Base-by-base conservation (phyloP, 2,797 vertebrate species). In the Sphenopsis melanotis region DNA sequence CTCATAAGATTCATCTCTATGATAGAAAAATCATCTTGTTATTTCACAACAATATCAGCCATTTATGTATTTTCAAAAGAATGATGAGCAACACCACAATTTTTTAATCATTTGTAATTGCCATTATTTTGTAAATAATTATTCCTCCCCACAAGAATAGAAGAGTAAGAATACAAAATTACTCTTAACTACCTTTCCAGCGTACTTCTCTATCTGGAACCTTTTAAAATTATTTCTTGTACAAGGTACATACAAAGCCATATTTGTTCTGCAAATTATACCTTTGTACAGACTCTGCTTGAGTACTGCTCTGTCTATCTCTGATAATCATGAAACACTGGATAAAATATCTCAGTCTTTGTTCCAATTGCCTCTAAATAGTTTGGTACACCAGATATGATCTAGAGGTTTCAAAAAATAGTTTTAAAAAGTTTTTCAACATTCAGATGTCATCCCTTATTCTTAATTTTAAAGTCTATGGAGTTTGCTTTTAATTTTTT, bases 331-430 rank as follows among this genome's bases (percentile, higher is more conserved):
- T 46, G 53, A 95, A 49, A 2, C 6, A 52, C 16, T 47, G 17
- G 18, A 55, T 69, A 66, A 37, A 87, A 91, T 34, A 37, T 18
- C 78, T 92, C 84, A 80, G 7, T 75, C 30, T 44, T 78, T 87
- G 26, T 70, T 59, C 66, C 57, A 74, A 41, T 79, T 97, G 34
- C 24, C 36, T 95, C 75, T 92, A 86, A 95, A 85, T 77, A 85
- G 10, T 82, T 94, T 86, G 39, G 30, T 56, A 34, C 15, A 92
- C 49, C 17, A 92, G 44, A 60, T 65, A 6, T 32, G 79, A 36
- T 37, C 17, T 74, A 42, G 41, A 22, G 2, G 16, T 77, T 69
- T 44, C 6, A 55, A 69, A 87, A 55, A 92, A 87, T 3, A 4
- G 17, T 34, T 86, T 68, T 6, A 36, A 81, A 46, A 27, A 55